phyloP scores from a whole-genome alignment of 1,140 invertebrate genomes.

The Pantala flavescens region DNA sequence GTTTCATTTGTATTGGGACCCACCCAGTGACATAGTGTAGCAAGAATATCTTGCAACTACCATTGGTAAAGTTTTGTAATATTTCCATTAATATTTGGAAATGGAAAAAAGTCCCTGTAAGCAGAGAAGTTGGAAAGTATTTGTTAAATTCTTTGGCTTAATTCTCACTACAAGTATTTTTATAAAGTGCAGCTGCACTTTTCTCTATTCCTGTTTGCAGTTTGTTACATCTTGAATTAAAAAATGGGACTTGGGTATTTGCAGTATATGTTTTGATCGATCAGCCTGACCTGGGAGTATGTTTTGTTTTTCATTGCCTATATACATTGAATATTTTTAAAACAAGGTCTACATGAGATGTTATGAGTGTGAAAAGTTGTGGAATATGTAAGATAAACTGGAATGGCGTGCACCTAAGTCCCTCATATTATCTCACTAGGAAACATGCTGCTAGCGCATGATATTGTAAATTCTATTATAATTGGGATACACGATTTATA shows the following conservation, averaged over 20 bases:
- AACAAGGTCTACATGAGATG: not conserved
- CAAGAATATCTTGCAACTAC: not conserved
- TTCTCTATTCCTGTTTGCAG: not conserved
- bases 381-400: constrained; percentile 7
- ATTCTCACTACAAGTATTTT: not conserved
- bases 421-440: not conserved
- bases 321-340: not conserved
- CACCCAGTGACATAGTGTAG: not conserved
- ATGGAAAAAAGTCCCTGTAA: too few relatives aligned
- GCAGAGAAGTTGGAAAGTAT: not conserved
- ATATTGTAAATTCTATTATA: constrained; percentile 9
- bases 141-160: not conserved
- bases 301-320: not conserved
- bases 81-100: too few relatives aligned
- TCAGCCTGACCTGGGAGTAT: not conserved
- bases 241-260: constrained; percentile 2
- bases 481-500: constrained; percentile 10
- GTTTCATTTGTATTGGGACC: not conserved
- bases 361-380: not conserved
- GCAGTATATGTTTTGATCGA: not conserved
- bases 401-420: not conserved
- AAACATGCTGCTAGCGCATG: not conserved
- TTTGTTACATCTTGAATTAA: not conserved
- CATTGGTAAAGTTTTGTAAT: too few relatives aligned
- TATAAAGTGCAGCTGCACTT: not conserved